Conservation (phyloP, 2,113 vertebrate species). For the Zosterops hypoxanthus region DNA sequence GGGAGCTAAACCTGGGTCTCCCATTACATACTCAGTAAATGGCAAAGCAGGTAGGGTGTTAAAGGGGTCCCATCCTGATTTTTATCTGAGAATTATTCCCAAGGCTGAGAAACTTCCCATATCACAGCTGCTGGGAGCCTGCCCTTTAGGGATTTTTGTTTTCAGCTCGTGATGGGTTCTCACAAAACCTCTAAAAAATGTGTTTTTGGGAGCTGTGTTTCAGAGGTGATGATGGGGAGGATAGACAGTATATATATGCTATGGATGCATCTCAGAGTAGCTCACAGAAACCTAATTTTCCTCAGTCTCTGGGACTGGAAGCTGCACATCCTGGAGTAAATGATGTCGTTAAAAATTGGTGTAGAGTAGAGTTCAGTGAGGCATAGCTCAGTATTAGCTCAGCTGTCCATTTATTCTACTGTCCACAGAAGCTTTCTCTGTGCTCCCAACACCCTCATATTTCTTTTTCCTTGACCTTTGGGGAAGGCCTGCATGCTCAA, state of each 20-base stretch:
- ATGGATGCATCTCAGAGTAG: neutral
- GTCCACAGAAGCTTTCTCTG: neutral
- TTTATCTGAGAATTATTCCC: neutral
- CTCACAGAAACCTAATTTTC: neutral
- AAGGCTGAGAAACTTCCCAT: neutral
- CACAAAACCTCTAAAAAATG: neutral
- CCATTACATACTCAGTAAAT: neutral
- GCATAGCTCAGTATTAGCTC: neutral
- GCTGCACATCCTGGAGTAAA: neutral
- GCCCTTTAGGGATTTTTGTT: neutral
- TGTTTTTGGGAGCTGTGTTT: neutral
- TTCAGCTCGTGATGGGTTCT: neutral
- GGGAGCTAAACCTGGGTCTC: neutral
- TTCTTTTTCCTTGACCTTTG: neutral
- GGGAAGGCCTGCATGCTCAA: neutral
- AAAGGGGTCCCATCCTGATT: neutral
- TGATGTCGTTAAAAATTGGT: accelerated
- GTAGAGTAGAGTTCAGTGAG: neutral
- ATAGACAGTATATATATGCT: neutral
- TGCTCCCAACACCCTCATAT: neutral
- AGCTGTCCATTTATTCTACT: neutral
- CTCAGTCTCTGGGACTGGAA: neutral
- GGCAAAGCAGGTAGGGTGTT: neutral
- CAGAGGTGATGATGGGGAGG: neutral
- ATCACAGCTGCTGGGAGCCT: neutral